A percentile compares a stretch with the other conserved stretches of the same genome.
phyloP scores from a whole-genome alignment of 1,140 invertebrate genomes.

The Euura saliciscinereae region DNA sequence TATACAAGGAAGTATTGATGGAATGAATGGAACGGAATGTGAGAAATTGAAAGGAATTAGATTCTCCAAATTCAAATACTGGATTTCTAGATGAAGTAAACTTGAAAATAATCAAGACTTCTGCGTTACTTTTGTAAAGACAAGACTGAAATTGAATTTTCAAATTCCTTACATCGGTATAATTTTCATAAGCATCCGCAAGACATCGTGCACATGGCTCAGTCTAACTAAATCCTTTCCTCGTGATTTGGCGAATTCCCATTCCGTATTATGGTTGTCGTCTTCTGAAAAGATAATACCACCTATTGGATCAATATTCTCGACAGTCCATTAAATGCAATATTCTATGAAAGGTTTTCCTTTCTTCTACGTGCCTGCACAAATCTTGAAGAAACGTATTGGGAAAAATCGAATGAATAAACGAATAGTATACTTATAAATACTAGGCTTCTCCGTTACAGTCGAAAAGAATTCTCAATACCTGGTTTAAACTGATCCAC shows the following conservation, averaged over 20 bases:
- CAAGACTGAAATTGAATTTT: too few species aligned
- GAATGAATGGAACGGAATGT: too few species aligned
- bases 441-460: slow-evolving; percentile 22
- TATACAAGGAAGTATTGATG: too few species aligned
- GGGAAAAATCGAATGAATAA: slow-evolving; percentile 22
- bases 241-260: slow-evolving; percentile 52
- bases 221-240: slow-evolving; percentile 56
- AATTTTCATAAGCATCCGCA: slow-evolving; percentile 62
- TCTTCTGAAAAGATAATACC: slow-evolving; percentile 30
- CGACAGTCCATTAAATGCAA: neutral
- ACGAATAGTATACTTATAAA: slow-evolving; percentile 33
- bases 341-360: too few species aligned
- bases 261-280: slow-evolving; percentile 47
- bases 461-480: slow-evolving; percentile 30
- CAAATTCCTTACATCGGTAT: slow-evolving; percentile 67
- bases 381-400: slow-evolving; percentile 14
- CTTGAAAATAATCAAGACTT: too few species aligned
- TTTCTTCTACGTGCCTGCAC: too few species aligned
- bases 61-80: too few species aligned
- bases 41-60: too few species aligned
- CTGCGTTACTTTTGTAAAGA: too few species aligned
- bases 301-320: slow-evolving; percentile 24
- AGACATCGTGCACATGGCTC: slow-evolving; percentile 63
- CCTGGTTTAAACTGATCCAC: slow-evolving; percentile 63
- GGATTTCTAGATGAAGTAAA: too few species aligned